A percentile compares a stretch with the other conserved stretches of the same genome.
phyloP scores from a whole-genome alignment of 2,888 invertebrate genomes.

The Oegoconia quadripuncta region DNA sequence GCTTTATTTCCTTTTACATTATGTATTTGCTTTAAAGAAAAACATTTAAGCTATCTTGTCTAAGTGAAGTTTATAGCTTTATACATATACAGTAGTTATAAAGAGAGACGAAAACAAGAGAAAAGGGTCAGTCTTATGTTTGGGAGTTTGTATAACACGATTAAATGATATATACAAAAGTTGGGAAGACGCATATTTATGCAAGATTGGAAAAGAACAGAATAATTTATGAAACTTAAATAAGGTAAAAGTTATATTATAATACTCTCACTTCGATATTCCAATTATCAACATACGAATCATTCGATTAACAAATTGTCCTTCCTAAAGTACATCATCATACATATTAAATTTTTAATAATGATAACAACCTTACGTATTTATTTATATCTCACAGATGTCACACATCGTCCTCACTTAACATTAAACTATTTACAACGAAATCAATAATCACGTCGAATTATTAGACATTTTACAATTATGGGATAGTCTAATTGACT shows the following conservation, averaged over 20 bases:
- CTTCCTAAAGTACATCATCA: conserved; percentile 48
- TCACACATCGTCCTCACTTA: conserved; percentile 67
- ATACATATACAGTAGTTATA: conserved; percentile 53
- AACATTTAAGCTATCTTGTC: conserved; percentile 62
- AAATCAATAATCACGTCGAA: conserved; percentile 56
- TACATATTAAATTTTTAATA: conserved; percentile 51
- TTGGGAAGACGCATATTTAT: conserved; percentile 71
- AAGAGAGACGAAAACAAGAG: conserved; percentile 74
- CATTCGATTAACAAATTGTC: conserved; percentile 56
- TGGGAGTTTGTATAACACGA: conserved; percentile 73
- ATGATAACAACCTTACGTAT: conserved; percentile 74
- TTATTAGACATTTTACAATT: conserved; percentile 61
- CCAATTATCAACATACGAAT: too few species aligned
- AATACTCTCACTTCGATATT: conserved; percentile 44
- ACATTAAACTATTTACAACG: conserved; percentile 57
- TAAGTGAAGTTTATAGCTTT: conserved; percentile 62
- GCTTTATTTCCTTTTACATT: conserved; percentile 68
- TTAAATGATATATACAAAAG: conserved; percentile 76
- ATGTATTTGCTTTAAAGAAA: conserved; percentile 67
- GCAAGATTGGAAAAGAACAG: conserved; percentile 58
- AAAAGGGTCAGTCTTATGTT: conserved; percentile 79
- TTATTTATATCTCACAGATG: conserved; percentile 67
- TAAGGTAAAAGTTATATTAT: conserved; percentile 41
- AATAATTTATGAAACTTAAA: conserved; percentile 55
- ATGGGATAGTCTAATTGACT: conserved; percentile 75